Percentiles rank a stretch among this genome's conserved stretches.
Conservation (phyloP, 1,140 invertebrate species). For the Radopholus similis region DNA sequence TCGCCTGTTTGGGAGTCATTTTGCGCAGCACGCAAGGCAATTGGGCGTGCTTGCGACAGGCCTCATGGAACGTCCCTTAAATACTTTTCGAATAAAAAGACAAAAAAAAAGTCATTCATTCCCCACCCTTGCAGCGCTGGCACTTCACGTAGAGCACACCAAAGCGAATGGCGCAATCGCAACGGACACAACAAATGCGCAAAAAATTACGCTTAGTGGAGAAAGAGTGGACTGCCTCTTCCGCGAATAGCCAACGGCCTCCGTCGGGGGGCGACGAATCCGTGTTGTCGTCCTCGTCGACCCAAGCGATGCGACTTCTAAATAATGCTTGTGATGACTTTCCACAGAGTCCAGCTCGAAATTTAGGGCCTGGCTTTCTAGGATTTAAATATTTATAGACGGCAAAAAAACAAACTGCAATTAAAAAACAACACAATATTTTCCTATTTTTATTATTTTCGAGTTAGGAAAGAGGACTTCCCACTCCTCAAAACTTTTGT, state of each 20-base stretch:
- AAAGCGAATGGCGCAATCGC: constrained; percentile 12
- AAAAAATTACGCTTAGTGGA: constrained; percentile 13
- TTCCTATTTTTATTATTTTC: neutral
- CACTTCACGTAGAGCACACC: constrained; percentile 18
- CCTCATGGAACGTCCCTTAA: constrained; percentile 18
- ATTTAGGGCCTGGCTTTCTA: no score
- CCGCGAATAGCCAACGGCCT: neutral
- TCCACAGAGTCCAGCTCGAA: no score
- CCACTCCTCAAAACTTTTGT: no score
- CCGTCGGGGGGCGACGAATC: neutral
- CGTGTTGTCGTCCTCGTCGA: neutral
- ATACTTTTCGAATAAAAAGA: neutral
- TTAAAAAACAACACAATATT: neutral
- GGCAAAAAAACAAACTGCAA: neutral
- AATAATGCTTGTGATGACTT: no score
- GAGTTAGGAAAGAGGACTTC: no score
- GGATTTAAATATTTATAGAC: no score
- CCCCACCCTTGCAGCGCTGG: constrained; percentile 2
- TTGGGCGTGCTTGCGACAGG: constrained; percentile 10
- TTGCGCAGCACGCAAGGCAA: constrained; percentile 16
- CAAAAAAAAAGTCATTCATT: no score
- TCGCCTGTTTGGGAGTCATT: constrained; percentile 4
- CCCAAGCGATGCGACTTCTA: neutral
- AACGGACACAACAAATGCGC: constrained; percentile 2
- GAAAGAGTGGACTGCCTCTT: constrained; percentile 4